These are phyloP conservation scores for Drosophila pruinosa DNA, from an alignment of 1,140 invertebrate species.

Conservation along the genomic window DNA sequence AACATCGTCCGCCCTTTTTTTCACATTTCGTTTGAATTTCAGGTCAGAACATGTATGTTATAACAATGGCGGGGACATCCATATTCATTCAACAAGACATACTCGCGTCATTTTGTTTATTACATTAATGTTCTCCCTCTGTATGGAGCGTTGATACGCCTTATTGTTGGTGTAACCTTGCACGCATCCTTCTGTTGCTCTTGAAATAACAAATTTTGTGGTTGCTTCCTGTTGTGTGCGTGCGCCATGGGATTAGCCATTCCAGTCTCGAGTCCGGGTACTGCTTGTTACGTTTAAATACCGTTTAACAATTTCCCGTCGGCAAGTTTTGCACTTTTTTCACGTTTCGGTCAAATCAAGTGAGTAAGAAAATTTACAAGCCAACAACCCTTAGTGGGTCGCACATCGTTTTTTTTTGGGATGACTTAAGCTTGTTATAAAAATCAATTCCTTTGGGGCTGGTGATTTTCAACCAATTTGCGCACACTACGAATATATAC, in stretches of 20 bases:
- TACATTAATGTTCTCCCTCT: conserved; percentile 57
- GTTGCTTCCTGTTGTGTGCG: conserved; percentile 76
- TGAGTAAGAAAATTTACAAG: conserved; percentile 34
- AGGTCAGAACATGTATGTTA: too few relatives aligned
- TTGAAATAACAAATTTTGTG: conserved; percentile 79
- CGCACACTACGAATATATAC: conserved; percentile 51
- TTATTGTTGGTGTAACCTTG: conserved; percentile 62
- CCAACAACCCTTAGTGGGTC: conserved; percentile 42
- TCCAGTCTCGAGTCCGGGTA: conserved; percentile 20
- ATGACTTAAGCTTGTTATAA: conserved; percentile 33
- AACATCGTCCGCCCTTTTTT: too few relatives aligned
- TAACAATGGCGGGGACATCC: background rate
- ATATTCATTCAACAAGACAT: conserved; percentile 6
- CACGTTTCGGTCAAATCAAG: conserved; percentile 31
- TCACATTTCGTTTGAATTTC: too few relatives aligned
- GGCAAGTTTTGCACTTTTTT: conserved; percentile 44
- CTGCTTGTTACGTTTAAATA: conserved; percentile 68
- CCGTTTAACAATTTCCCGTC: conserved; percentile 78
- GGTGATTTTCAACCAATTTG: conserved; percentile 71
- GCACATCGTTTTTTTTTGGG: background rate
- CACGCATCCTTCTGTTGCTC: conserved; percentile 52
- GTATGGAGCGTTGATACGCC: conserved; percentile 41
- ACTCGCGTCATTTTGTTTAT: conserved; percentile 39
- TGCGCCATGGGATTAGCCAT: conserved; percentile 70
- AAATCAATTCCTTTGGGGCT: conserved; percentile 52